Conservation (phyloP, 2,888 invertebrate species). For the Morpho helenor region DNA sequence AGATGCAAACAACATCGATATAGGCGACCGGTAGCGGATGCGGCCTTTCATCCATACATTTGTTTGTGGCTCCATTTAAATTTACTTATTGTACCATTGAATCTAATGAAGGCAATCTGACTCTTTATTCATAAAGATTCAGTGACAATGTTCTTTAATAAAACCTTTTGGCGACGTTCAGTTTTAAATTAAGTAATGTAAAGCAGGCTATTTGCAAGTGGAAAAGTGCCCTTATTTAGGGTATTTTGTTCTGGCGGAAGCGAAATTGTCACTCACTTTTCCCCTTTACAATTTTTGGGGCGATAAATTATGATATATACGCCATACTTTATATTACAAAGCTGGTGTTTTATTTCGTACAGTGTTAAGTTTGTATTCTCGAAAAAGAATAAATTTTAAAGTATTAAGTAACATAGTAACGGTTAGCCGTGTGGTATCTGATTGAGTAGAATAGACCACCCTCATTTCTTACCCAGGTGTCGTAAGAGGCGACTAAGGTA, state of each 20-base stretch:
- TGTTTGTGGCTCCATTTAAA: conserved; percentile 67
- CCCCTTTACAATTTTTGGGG: conserved; percentile 9
- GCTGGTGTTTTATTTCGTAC: not conserved
- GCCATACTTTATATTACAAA: conserved; percentile 6
- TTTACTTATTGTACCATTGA: conserved; percentile 49
- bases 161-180: conserved; percentile 32
- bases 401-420: not conserved
- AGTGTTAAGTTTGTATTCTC: not conserved
- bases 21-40: conserved; percentile 48
- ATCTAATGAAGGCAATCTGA: conserved; percentile 39
- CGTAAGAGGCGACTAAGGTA: too few relatives aligned
- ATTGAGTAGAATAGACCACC: too few relatives aligned
- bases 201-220: conserved; percentile 17
- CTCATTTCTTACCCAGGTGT: too few relatives aligned
- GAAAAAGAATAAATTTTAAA: too few relatives aligned
- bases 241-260: conserved; percentile 7
- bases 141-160: conserved; percentile 37
- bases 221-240: conserved; percentile 8
- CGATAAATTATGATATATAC: conserved; percentile 13
- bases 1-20: conserved; percentile 76
- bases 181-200: conserved; percentile 27
- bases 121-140: conserved; percentile 43
- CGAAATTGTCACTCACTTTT: conserved; percentile 10
- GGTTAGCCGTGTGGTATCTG: too few relatives aligned
- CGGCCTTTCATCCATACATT: conserved; percentile 49